Percentiles rank a stretch among this genome's conserved stretches.
Conservation (phyloP, 2,797 vertebrate genomes). For the Poecilia gillii region DNA sequence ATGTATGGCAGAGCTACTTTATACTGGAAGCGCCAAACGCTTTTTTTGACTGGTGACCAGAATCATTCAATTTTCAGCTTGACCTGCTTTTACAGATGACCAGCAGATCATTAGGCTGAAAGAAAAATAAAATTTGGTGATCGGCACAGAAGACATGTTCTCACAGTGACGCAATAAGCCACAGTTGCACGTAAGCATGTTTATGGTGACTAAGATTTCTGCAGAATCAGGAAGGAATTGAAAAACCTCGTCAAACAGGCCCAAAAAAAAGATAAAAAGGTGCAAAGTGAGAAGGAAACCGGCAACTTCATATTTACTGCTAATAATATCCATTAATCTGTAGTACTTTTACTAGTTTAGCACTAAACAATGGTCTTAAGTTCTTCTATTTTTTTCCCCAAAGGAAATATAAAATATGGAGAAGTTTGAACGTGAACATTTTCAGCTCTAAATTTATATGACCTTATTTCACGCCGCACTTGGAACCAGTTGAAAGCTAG, state of each 20-base stretch:
- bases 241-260: neutral
- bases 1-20: neutral
- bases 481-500: neutral
- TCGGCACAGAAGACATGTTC: neutral
- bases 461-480: neutral
- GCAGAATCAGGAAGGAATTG: neutral
- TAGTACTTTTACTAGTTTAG: neutral
- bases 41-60: constrained; percentile 5
- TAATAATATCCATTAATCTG: neutral
- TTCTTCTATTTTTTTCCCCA: neutral
- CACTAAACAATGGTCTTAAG: neutral
- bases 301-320: neutral
- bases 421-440: neutral
- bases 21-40: neutral
- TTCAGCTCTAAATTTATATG: neutral
- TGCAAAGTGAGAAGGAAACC: neutral
- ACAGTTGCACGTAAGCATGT: neutral
- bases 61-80: constrained; percentile 8
- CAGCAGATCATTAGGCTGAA: constrained; percentile 3
- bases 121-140: constrained; percentile 1
- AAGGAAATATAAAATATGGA: neutral
- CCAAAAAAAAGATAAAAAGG: neutral
- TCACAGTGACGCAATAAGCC: neutral
- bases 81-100: neutral
- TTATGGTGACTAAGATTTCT: neutral